Evolutionary conservation across 2,797 vertebrate species (phyloP), one percentile per base, ranked within the genome.

Genomic region (Merluccius polli): DNA sequence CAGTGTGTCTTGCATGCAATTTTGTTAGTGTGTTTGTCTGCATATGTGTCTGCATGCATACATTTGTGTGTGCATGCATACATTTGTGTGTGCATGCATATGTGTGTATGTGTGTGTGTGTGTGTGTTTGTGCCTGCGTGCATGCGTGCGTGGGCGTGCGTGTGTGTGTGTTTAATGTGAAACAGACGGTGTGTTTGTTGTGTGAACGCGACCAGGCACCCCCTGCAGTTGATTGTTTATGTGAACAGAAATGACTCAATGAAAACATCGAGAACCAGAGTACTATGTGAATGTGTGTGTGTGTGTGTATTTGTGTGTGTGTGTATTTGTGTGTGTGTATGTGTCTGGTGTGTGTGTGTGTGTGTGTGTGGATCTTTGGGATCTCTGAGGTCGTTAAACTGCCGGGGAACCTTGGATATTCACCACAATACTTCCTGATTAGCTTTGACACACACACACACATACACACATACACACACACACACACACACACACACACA

Each of bases 221-320:
- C 89, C 90, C 85, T 74, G 82, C 79, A 85, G 87, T 78, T 80
- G 79, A 38, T 79, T 83, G 87, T 89, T 89, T 83, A 87, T 90
- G 84, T 86, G 87, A 87, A 89, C 11, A 65, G 89, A 82, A 21
- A 48, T 67, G 73, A 81, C 74, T 68, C 52, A 59, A 65, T 65
- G 59, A 80, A 36, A 48, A 33, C 70, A 36, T 52, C 38, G 75
- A 69, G 79, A 71, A 75, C 35, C 48, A 73, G 73, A 6, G 8
- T 10, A 13, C 24, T 36, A 24, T 67, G 48, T 31, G 3, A 30
- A 36, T 73, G 38, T 32, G 67, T 63, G 70, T 70, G 71, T 24
- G 59, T 73, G 70, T 68, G 73, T 77, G 71, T 67, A 68, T 24
- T 32, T 52, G 18, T 71, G 69, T 77, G 68, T 44, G 44, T 38